Evolutionary conservation across 2,113 vertebrate genomes (phyloP), one percentile per base, ranked within the genome.

Genomic region (Pteruthius melanotis): DNA sequence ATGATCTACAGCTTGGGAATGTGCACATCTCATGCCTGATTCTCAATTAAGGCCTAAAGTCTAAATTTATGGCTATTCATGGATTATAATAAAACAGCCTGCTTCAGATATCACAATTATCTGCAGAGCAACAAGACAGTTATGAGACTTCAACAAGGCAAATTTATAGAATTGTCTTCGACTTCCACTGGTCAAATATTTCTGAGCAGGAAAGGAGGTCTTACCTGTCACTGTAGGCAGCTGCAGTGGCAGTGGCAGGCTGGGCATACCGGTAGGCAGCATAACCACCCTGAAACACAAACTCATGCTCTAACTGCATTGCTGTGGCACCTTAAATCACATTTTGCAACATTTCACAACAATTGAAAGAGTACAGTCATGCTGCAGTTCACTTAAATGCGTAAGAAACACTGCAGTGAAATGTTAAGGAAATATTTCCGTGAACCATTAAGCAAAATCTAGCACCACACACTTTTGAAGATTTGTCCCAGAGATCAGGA

Each of bases 191-290:
- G 83, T 93, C 69, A 90, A 42, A 71, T 93, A 92, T 57, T 44
- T 54, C 21, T 89, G 52, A 89, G 93, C 69, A 93, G 63, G 5
- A 84, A 88, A 92, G 31, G 64, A 69, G 65, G 54, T 85, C 98
- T 99, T 99, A 99, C 99, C 99, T 99, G 99, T 99, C 99, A 98
- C 99, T 99, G 98, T 99, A 99, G 98, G 99, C 99, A 96, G 99
- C 98, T 93, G 99, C 99, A 93, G 99, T 99, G 97, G 99, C 98
- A 97, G 99, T 99, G 98, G 99, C 98, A 97, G 99, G 99, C 97
- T 99, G 99, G 97, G 99, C 99, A 69, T 99, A 99, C 98, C 99
- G 98, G 98, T 99, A 99, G 91, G 99, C 98, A 98, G 99, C 98
- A 90, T 99, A 99, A 98, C 99, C 99, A 97, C 99, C 99, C 99